Base-by-base conservation (phyloP, 2,888 invertebrate species). In the Meloe dianella region DNA sequence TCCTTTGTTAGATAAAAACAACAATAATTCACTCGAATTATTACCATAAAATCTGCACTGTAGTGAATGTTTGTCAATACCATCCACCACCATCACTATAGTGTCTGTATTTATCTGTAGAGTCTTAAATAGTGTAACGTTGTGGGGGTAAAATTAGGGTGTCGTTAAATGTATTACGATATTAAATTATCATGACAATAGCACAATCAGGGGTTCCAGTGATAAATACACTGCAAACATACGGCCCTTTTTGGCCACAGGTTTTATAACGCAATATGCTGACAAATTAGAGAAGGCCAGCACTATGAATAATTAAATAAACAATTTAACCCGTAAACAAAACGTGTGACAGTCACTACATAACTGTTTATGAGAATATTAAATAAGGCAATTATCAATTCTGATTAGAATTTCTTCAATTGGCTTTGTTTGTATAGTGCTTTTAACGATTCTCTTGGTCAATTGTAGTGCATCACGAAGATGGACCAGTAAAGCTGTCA, bases 101-200 rank as follows among this genome's bases (percentile, higher is more conserved):
- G 60, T n/a, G n/a, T n/a, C n/a, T n/a, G n/a, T 62, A 63, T 64
- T 68, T 51, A 47, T 47, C 47, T 47, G 20, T 47, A 20, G 22
- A 51, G 22, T 51, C 24, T 24, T 51, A 51, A 68, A 65, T 62
- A 60, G 59, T 59, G 65, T 35, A 63, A 61, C 67, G 64, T 64
- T 32, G 60, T 68, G 79, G 78, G 78, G 78, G 77, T 75, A 73
- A 83, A 83, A 82, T 84, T 84, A 83, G 82, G 83, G 83, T 82
- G 82, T 83, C 82, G 83, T 83, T 83, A 83, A 84, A 84, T 81
- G 84, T 84, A 84, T 84, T 84, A 84, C 80, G 83, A 84, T 84
- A 84, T 84, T 84, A 84, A 84, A 84, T 84, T 84, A 84, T 83
- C 84, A 84, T 84, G 84, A 84, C 84, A 84, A 84, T 82, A 80